Evolutionary conservation across 2,797 vertebrate genomes (phyloP).

Genomic region (Apodemus agrarius): DNA sequence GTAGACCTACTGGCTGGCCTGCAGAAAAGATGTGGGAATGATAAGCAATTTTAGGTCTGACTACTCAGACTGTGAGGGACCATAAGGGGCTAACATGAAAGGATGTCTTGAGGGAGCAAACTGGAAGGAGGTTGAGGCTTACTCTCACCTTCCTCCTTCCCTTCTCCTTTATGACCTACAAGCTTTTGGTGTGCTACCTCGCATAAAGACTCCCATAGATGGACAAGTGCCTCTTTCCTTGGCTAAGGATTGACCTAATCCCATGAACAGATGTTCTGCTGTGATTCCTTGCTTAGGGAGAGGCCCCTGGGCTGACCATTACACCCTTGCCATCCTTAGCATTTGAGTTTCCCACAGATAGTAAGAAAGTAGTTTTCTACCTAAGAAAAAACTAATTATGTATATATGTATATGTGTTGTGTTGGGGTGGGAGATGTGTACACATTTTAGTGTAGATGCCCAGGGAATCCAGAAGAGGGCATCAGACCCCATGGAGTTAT

Average conservation of each 20-base stretch:
- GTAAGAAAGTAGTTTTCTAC: background rate
- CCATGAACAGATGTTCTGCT: background rate
- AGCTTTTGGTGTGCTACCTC: background rate
- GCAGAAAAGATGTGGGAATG: background rate
- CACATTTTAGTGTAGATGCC: background rate
- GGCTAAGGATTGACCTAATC: background rate
- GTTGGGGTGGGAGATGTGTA: background rate
- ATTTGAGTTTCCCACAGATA: no score
- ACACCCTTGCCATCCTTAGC: background rate
- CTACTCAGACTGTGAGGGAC: background rate
- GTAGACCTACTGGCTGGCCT: background rate
- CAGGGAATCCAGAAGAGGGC: background rate
- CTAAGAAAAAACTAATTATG: background rate
- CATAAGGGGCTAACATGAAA: background rate
- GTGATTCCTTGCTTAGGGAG: background rate
- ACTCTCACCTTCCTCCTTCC: no score
- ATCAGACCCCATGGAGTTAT: background rate
- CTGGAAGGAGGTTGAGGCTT: background rate
- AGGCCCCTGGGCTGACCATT: background rate
- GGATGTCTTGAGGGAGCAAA: no score
- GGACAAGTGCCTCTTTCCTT: background rate
- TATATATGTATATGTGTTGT: background rate
- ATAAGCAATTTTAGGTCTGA: background rate
- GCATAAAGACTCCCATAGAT: background rate
- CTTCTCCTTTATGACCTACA: no score